A percentile compares a stretch with the other conserved stretches of the same genome.
These are phyloP conservation scores for Biston stratarius DNA, from an alignment of 2,888 invertebrate genomes.

Conservation along the genomic window DNA sequence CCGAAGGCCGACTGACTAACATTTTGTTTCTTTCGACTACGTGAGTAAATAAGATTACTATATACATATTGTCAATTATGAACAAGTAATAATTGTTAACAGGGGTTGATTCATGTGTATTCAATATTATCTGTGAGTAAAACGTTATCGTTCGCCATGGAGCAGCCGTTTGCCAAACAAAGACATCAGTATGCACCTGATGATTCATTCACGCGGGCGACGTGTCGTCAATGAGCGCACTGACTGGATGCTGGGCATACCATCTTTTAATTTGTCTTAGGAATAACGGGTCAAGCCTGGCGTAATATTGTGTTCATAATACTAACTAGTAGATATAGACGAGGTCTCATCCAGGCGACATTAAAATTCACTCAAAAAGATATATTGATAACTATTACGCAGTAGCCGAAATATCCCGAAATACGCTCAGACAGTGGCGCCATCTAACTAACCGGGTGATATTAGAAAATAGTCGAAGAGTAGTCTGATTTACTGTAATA, in stretches of 20 bases:
- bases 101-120: conserved; percentile 23
- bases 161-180: conserved; percentile 33
- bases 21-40: background rate
- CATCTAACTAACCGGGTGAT: no score
- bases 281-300: background rate
- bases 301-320: background rate
- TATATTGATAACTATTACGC: no score
- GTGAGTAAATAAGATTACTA: background rate
- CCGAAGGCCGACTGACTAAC: background rate
- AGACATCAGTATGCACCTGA: conserved; percentile 35
- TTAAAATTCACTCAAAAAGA: no score
- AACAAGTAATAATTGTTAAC: conserved; percentile 19
- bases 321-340: background rate
- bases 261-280: conserved; percentile 12
- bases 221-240: conserved; percentile 32
- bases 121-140: conserved; percentile 28
- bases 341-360: no score
- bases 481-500: no score
- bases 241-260: conserved; percentile 28
- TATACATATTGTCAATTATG: conserved; percentile 1
- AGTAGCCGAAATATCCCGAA: no score
- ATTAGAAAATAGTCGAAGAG: no score
- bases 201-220: conserved; percentile 33
- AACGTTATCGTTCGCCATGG: conserved; percentile 29
- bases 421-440: no score